These are phyloP conservation scores for Synergus itoensis DNA, from an alignment of 2,888 invertebrate genomes.

Conservation along the genomic window DNA sequence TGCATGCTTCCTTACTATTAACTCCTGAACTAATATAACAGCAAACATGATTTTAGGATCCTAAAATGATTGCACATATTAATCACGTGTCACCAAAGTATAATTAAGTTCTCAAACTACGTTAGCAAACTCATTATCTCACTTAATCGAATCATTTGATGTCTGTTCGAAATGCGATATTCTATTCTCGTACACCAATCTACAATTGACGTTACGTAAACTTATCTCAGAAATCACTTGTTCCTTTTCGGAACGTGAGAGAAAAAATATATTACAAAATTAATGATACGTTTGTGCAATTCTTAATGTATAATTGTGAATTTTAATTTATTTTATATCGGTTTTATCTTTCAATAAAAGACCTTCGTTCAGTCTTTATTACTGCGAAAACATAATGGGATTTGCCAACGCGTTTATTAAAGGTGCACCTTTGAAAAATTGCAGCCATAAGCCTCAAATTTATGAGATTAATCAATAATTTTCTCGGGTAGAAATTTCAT, in stretches of 20 bases:
- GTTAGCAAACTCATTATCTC: conserved; percentile 31
- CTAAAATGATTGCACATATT: conserved; percentile 23
- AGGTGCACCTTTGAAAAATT: conserved; percentile 7
- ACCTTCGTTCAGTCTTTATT: conserved; percentile 11
- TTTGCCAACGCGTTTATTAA: conserved; percentile 6
- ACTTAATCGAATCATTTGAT: conserved; percentile 31
- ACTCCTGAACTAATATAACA: not conserved
- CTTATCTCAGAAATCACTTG: not conserved
- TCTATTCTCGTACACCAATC: conserved; percentile 21
- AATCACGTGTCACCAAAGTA: conserved; percentile 23
- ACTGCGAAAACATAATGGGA: not conserved
- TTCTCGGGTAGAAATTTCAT: not conserved
- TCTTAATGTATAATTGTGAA: not conserved
- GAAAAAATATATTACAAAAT: not conserved
- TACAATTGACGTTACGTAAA: conserved; percentile 6
- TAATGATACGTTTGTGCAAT: not conserved
- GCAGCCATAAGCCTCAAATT: not conserved
- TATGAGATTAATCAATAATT: conserved; percentile 10
- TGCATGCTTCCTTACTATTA: not conserved
- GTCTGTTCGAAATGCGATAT: conserved; percentile 11
- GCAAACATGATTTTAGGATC: not conserved
- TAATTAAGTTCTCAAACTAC: conserved; percentile 36
- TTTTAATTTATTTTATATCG: conserved; percentile 13
- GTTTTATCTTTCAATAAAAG: not conserved
- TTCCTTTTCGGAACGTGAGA: not conserved